Conservation (phyloP, 2,888 invertebrate species). For the Heteromyza rotundicornis region DNA sequence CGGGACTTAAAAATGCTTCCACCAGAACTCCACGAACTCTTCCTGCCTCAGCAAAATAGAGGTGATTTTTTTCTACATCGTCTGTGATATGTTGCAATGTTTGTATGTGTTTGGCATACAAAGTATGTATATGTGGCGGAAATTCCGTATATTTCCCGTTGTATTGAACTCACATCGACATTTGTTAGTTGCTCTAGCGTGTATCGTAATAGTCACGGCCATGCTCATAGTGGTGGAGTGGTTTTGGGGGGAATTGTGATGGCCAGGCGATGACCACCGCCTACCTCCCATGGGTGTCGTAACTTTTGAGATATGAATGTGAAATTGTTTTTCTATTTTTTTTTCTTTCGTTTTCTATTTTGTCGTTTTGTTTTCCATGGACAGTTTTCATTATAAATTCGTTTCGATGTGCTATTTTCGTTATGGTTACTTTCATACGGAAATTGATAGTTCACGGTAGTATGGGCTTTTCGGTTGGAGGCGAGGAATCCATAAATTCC, state of each 20-base stretch:
- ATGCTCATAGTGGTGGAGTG: slow-evolving; percentile 9
- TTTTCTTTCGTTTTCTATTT: slow-evolving; percentile 24
- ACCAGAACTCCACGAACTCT: slow-evolving; percentile 7
- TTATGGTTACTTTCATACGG: neutral
- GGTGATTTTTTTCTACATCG: no score
- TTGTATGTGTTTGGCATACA: slow-evolving; percentile 39
- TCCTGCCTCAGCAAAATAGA: slow-evolving; percentile 17
- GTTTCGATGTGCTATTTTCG: slow-evolving; percentile 11
- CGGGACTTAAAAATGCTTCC: slow-evolving; percentile 28
- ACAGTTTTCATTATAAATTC: slow-evolving; percentile 30
- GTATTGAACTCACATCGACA: slow-evolving; percentile 36
- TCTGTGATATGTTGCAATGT: slow-evolving; percentile 18
- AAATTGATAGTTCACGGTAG: no score
- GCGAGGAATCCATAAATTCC: no score
- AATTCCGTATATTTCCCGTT: slow-evolving; percentile 33
- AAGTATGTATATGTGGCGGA: slow-evolving; percentile 32
- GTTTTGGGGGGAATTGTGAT: slow-evolving; percentile 8
- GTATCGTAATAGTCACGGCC: neutral
- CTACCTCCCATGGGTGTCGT: slow-evolving; percentile 59
- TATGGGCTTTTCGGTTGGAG: no score
- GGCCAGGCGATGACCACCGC: slow-evolving; percentile 41
- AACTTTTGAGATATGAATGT: slow-evolving; percentile 62
- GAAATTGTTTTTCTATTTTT: slow-evolving; percentile 51
- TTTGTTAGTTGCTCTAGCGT: neutral
- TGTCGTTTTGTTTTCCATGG: slow-evolving; percentile 26